Conservation (phyloP, 2,888 invertebrate genomes). For the Rhimphoctona megacephalus region DNA sequence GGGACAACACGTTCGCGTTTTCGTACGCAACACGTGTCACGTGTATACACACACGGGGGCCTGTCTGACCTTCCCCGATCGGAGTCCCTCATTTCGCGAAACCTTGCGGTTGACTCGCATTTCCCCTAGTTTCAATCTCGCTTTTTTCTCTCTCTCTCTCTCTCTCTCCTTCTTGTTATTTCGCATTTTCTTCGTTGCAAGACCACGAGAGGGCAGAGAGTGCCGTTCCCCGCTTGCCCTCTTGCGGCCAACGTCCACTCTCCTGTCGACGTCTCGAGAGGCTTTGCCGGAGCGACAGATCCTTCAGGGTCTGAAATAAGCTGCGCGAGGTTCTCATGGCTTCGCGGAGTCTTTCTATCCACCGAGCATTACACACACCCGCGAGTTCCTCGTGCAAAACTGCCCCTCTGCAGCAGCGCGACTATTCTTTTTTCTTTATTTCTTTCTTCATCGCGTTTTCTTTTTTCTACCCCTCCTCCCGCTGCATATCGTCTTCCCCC, state of each 20-base stretch:
- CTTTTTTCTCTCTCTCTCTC: not conserved
- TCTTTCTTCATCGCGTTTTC: constrained; percentile 37
- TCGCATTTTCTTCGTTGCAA: constrained; percentile 14
- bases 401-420: constrained; percentile 56
- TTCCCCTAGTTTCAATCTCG: constrained; percentile 11
- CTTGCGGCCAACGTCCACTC: constrained; percentile 35
- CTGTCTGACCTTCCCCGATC: constrained; percentile 62
- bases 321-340: constrained; percentile 4
- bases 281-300: constrained; percentile 26
- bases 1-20: not conserved
- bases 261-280: constrained; percentile 22
- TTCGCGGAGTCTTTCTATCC: constrained; percentile 48
- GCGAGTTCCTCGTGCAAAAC: constrained; percentile 31
- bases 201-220: constrained; percentile 36
- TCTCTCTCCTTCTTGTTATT: constrained; percentile 31
- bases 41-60: constrained; percentile 13
- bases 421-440: constrained; percentile 56
- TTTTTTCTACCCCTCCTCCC: constrained; percentile 35
- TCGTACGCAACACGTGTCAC: not conserved
- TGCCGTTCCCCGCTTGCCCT: constrained; percentile 40
- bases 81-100: constrained; percentile 57
- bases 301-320: constrained; percentile 55
- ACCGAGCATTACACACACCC: constrained; percentile 32
- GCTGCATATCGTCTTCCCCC: constrained; percentile 29
- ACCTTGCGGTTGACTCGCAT: constrained; percentile 38